Percentiles rank a stretch among this genome's conserved stretches.
Evolutionary conservation across 2,797 vertebrate genomes (phyloP).

Genomic region (Neomorphus geoffroyi): DNA sequence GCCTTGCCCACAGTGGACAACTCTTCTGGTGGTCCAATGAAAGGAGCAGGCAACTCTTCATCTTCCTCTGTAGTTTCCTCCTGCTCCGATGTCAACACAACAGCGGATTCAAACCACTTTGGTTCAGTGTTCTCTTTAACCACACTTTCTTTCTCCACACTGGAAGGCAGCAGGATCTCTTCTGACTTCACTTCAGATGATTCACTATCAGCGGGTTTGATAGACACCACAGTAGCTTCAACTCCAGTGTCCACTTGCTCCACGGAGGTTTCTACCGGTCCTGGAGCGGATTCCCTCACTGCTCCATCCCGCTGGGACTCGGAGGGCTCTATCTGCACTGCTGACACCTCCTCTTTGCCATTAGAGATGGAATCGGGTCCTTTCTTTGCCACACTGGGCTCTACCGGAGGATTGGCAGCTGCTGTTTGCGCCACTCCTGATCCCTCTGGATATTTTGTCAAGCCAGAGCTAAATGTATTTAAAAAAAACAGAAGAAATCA

Average conservation of each 20-base stretch:
- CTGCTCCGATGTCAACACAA: neutral
- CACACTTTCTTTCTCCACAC: neutral
- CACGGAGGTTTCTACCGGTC: neutral
- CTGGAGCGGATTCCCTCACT: neutral
- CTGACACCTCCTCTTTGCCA: neutral
- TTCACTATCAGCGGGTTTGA: neutral
- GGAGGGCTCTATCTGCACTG: neutral
- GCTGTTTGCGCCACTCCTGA: conserved; percentile 68
- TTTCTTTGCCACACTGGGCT: conserved; percentile 66
- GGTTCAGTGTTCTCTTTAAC: neutral
- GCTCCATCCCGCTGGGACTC: conserved; percentile 3
- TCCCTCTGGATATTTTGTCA: conserved; percentile 70
- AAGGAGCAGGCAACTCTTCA: neutral
- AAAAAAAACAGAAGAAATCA: conserved; percentile 76
- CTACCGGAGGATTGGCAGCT: conserved; percentile 63
- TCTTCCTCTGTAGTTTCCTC: neutral
- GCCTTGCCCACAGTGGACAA: neutral
- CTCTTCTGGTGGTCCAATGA: neutral
- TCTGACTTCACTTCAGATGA: neutral
- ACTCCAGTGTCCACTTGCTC: neutral
- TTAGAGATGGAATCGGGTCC: neutral
- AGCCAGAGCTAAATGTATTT: conserved; percentile 74
- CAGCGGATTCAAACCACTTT: neutral
- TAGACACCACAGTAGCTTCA: neutral
- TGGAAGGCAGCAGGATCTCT: neutral